Percentiles rank a stretch among this genome's conserved stretches.
Conservation (phyloP, 2,797 vertebrate genomes). For the Austrolebias charrua region DNA sequence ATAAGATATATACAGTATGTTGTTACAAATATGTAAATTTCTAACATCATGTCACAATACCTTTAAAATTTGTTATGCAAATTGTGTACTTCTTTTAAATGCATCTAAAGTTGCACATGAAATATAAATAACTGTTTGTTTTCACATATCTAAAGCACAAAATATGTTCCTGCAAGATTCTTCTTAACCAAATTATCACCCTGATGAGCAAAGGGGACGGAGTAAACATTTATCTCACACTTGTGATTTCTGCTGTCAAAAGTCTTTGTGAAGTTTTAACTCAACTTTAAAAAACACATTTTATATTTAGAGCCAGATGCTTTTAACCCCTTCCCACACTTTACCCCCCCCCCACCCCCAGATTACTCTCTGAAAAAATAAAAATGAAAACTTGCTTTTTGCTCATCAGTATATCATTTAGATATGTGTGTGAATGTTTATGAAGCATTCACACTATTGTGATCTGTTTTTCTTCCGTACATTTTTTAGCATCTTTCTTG, state of each 20-base stretch:
- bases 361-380: slow-evolving; percentile 23
- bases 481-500: no score
- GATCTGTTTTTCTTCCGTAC: no score
- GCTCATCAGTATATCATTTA: slow-evolving; percentile 30
- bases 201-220: slow-evolving; percentile 48
- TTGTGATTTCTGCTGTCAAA: slow-evolving; percentile 56
- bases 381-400: slow-evolving; percentile 47
- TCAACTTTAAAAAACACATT: slow-evolving; percentile 26
- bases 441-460: no score
- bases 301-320: slow-evolving; percentile 40
- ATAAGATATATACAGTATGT: no score
- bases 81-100: not conserved
- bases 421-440: not conserved
- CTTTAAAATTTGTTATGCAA: not conserved
- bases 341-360: slow-evolving; percentile 5
- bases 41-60: no score
- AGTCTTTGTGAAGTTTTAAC: slow-evolving; percentile 57
- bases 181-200: slow-evolving; percentile 50
- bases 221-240: slow-evolving; percentile 58
- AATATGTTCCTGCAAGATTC: slow-evolving; percentile 36
- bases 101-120: slow-evolving; percentile 1
- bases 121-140: slow-evolving; percentile 1
- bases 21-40: no score
- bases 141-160: slow-evolving; percentile 19
- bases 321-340: no score